A percentile compares a stretch with the other conserved stretches of the same genome.
phyloP scores from a whole-genome alignment of 2,888 invertebrate species.

The Tenthredo distinguenda region DNA sequence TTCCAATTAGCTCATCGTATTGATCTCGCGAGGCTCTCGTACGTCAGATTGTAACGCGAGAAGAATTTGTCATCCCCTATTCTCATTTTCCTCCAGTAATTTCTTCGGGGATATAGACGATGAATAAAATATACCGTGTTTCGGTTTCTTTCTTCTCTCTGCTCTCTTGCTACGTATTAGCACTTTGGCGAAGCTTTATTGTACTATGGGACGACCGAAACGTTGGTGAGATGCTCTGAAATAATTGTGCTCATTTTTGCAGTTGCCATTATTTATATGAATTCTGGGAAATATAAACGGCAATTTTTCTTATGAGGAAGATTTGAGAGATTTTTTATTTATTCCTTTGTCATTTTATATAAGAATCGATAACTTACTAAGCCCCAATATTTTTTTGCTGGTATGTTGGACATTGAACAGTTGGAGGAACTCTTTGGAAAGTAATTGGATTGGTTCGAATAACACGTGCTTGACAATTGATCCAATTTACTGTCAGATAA shows the following conservation, averaged over 20 bases:
- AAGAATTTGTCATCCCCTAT: constrained; percentile 13
- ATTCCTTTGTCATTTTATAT: not conserved
- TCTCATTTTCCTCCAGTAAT: not conserved
- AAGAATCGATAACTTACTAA: not conserved
- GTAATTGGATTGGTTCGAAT: constrained; percentile 39
- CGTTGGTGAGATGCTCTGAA: not conserved
- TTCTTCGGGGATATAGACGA: not conserved
- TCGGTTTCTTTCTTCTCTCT: not conserved
- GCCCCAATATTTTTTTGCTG: not conserved
- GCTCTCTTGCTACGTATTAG: not conserved
- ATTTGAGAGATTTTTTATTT: not conserved
- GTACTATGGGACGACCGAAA: not conserved
- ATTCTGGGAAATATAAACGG: too few species aligned
- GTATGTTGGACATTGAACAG: constrained; percentile 6
- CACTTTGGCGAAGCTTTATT: not conserved
- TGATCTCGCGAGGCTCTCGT: constrained; percentile 9
- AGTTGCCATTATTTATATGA: too few species aligned
- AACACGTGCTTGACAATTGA: constrained; percentile 40
- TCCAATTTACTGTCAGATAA: constrained; percentile 43
- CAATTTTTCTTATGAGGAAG: not conserved
- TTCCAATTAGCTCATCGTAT: constrained; percentile 24
- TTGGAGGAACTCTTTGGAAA: constrained; percentile 20
- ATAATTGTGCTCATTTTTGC: not conserved
- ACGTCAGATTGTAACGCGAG: not conserved
- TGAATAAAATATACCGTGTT: not conserved